These are phyloP conservation scores for Phocoena sinus DNA, from an alignment of 2,113 vertebrate genomes.

Conservation along the genomic window DNA sequence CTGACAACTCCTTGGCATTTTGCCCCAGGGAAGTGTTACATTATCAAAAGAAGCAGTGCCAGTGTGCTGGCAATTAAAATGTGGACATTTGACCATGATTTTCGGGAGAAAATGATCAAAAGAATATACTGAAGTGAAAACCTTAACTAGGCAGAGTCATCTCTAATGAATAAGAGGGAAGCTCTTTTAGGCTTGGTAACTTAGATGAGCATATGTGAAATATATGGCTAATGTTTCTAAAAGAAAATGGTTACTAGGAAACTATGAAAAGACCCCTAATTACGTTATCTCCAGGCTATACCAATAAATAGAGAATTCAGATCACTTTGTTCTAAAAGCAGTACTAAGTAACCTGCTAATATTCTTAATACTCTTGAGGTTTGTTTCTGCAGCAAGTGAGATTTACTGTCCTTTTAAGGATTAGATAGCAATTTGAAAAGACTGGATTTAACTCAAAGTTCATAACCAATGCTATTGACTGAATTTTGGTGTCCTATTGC, in stretches of 20 bases:
- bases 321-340: background rate
- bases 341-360: background rate
- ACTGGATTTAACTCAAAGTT: background rate
- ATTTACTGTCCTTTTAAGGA: background rate
- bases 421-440: background rate
- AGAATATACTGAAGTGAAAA: background rate
- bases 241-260: slow-evolving; percentile 56
- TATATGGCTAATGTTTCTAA: slow-evolving; percentile 29
- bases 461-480: background rate
- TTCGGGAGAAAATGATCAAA: background rate
- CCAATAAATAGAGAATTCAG: slow-evolving; percentile 32
- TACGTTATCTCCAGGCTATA: slow-evolving; percentile 19
- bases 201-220: slow-evolving; percentile 45
- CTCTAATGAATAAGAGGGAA: slow-evolving; percentile 16
- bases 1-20: background rate
- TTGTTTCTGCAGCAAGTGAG: slow-evolving; percentile 18
- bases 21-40: background rate
- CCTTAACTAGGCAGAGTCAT: background rate
- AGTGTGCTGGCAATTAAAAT: slow-evolving; percentile 10
- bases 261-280: slow-evolving; percentile 31
- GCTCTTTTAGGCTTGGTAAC: background rate
- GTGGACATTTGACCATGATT: background rate
- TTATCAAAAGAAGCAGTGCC: background rate
- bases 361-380: background rate
- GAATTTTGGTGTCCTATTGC: background rate